phyloP scores from a whole-genome alignment of 2,888 invertebrate genomes.

The Temnothorax ravouxi region DNA sequence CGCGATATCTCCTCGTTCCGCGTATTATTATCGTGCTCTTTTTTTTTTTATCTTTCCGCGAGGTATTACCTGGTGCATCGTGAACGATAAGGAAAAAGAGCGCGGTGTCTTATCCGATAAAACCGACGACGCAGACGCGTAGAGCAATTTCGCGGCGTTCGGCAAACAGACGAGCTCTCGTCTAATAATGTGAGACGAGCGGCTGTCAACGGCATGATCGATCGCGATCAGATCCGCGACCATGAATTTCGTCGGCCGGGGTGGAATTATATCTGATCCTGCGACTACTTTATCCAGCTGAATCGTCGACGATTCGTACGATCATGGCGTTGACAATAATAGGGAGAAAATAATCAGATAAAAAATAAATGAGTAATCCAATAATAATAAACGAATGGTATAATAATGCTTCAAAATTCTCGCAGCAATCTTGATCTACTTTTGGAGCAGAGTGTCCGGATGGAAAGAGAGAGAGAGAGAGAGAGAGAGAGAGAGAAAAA shows the following conservation, averaged over 20 bases:
- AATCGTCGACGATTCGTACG: neutral
- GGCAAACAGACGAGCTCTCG: constrained; percentile 17
- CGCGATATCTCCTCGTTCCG: constrained; percentile 15
- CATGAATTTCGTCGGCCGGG: constrained; percentile 27
- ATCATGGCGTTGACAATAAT: neutral
- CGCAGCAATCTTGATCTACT: neutral
- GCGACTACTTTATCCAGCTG: neutral
- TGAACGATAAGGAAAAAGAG: constrained; percentile 17
- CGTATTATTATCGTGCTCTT: neutral
- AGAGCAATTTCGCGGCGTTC: constrained; percentile 18
- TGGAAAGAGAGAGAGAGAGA: neutral
- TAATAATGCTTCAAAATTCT: neutral
- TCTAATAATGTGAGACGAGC: neutral
- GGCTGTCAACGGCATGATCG: constrained; percentile 24
- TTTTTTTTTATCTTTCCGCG: constrained; percentile 14
- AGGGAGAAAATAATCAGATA: neutral
- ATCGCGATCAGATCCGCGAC: constrained; percentile 26
- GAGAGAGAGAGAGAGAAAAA: neutral
- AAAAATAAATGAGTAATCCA: neutral
- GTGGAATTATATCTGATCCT: constrained; percentile 10
- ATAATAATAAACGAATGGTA: too few species aligned
- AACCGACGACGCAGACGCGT: neutral
- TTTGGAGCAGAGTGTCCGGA: constrained; percentile 11
- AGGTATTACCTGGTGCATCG: constrained; percentile 35
- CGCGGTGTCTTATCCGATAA: constrained; percentile 40